Evolutionary conservation across 2,888 invertebrate species (phyloP).

Genomic region (Punctoribates punctum): DNA sequence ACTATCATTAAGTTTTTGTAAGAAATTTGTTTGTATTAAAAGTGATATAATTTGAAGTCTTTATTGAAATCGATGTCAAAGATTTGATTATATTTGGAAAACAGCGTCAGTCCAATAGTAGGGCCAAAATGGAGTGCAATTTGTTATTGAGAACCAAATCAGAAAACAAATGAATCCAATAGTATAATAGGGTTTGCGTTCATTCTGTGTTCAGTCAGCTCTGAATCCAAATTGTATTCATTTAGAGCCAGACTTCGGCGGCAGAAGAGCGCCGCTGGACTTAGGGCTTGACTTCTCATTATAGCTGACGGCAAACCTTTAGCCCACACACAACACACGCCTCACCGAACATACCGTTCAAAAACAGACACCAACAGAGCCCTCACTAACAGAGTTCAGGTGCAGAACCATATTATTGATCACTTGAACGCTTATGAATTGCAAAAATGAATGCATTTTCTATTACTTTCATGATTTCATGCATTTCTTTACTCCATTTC

Average conservation of each 20-base stretch:
- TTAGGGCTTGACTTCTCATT: constrained; percentile 21
- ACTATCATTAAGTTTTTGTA: background rate
- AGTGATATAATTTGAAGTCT: background rate
- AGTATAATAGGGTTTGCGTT: constrained; percentile 3
- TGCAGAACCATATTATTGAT: constrained; percentile 7
- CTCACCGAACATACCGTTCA: background rate
- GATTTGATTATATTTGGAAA: background rate
- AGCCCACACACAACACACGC: constrained; percentile 23
- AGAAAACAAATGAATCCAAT: constrained; percentile 10
- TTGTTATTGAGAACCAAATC: background rate
- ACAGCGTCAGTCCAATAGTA: background rate
- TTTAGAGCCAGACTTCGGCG: background rate
- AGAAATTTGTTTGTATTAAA: background rate
- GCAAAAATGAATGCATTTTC: background rate
- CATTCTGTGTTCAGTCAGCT: background rate
- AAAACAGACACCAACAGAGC: background rate
- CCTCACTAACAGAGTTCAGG: background rate
- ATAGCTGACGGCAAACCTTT: background rate
- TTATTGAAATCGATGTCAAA: background rate
- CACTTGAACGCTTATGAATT: constrained; percentile 10
- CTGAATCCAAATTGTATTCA: constrained; percentile 11
- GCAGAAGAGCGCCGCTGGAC: constrained; percentile 3
- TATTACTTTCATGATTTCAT: background rate
- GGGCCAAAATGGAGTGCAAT: background rate
- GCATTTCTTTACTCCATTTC: background rate